phyloP scores from a whole-genome alignment of 2,888 invertebrate species.

The Lordiphosa andalusiaca region DNA sequence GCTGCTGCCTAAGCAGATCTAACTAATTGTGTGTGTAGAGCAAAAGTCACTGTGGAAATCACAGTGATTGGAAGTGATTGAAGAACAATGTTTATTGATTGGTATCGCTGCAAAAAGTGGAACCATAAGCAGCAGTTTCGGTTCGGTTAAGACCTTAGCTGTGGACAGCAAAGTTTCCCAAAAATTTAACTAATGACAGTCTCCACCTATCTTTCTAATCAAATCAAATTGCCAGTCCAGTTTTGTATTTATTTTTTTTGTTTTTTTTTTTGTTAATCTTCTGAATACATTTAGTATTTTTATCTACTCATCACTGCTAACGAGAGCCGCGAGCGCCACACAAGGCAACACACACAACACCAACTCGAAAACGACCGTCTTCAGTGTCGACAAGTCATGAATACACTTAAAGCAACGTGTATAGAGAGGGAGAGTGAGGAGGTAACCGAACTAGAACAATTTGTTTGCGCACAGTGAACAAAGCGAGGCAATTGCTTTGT shows the following conservation, averaged over 20 bases:
- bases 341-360: constrained; percentile 16
- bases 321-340: constrained; percentile 7
- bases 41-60: constrained; percentile 3
- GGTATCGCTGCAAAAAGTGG: too few relatives aligned
- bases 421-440: background rate
- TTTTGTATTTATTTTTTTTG: too few relatives aligned
- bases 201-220: too few relatives aligned
- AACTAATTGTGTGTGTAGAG: constrained; percentile 1
- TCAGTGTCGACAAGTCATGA: constrained; percentile 71
- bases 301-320: constrained; percentile 30
- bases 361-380: constrained; percentile 41
- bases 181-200: too few relatives aligned
- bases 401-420: constrained; percentile 21
- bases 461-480: constrained; percentile 69
- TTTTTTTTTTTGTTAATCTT: too few relatives aligned
- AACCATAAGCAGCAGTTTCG: too few relatives aligned
- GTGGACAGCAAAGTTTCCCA: too few relatives aligned
- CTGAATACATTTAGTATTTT: constrained; percentile 1
- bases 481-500: constrained; percentile 73
- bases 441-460: constrained; percentile 61
- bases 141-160: too few relatives aligned
- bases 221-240: too few relatives aligned
- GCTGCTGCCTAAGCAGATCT: constrained; percentile 12
- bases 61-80: background rate
- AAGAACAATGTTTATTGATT: too few relatives aligned